Base-by-base conservation (phyloP, 2,888 invertebrate species). In the Dryobota labecula region DNA sequence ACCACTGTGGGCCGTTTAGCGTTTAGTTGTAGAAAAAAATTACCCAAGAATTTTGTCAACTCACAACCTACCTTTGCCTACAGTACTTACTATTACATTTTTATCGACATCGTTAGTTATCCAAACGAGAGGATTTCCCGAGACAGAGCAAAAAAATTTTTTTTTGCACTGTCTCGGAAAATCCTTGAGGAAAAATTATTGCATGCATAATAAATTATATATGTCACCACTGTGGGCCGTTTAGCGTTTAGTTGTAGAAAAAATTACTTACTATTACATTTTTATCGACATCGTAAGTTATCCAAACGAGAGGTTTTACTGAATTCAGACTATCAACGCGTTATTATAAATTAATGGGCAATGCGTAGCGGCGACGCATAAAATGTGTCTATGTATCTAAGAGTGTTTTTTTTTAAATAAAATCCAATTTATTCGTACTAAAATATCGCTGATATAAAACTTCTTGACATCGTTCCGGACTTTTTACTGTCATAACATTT, bases 341-440 rank as follows among this genome's bases (percentile, higher is more conserved):
- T 60, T 73, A 70, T 68, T 60, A 60, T 58, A 65, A 64, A 71
- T 74, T 65, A 84, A 78, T 67, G 67, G 63, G 33, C 70, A 60
- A 80, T 81, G 58, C 66, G 57, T 74, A 68, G 70, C 62, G 15
- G 57, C 38, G 43, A 45, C 62, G 49, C 60, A 53, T 65, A 75
- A 78, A 78, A 79, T 71, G 43, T 83, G 81, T 74, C 83, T 83
- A 78, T 68, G 76, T 75, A 58, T 64, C 74, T 70, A 63, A 65
- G 72, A 71, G 36, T 53, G 72, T 49, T 71, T 70, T 63, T 70
- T 63, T 58, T 57, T 75, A 83, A 82, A 76, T 72, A 80, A 53
- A 76, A 69, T 49, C 45, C 45, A 65, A 68, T 73, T 70, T 69
- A 70, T 74, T 62, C 8, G 49, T 45, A 24, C 54, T 70, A 79